Conservation (phyloP, 2,797 vertebrate species). For the Mormyrops attenuatus region DNA sequence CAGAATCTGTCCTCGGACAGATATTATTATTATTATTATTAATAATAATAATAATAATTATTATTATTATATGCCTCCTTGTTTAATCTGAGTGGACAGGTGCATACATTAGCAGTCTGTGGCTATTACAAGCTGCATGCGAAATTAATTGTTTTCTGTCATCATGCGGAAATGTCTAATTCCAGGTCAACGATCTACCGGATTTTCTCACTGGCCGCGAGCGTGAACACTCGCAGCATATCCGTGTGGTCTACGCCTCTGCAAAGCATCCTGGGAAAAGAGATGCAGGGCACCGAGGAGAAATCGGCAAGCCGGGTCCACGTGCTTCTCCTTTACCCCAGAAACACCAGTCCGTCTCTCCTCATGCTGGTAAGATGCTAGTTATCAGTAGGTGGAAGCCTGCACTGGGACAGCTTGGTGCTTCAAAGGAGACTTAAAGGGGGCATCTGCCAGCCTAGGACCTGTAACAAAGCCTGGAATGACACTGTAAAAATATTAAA, state of each 20-base stretch:
- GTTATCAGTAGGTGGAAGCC: background rate
- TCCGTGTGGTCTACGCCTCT: constrained; percentile 56
- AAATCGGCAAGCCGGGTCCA: constrained; percentile 3
- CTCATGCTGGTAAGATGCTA: constrained; percentile 40
- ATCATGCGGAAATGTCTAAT: background rate
- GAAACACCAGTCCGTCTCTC: constrained; percentile 8
- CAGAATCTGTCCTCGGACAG: background rate
- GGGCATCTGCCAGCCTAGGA: background rate
- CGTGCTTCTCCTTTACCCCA: background rate
- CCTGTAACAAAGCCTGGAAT: background rate
- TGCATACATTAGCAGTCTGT: background rate
- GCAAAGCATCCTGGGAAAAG: constrained; percentile 40
- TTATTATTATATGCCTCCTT: background rate
- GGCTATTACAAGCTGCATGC: background rate
- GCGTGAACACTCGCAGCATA: constrained; percentile 67
- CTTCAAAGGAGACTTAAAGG: background rate
- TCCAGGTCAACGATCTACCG: constrained; percentile 70
- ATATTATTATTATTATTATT: background rate
- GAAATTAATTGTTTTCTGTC: background rate
- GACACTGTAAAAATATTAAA: background rate
- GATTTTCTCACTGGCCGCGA: constrained; percentile 65
- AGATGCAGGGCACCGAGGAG: constrained; percentile 30
- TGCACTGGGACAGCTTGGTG: background rate
- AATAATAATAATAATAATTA: background rate
- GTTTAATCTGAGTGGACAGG: background rate